Evolutionary conservation across 2,797 vertebrate species (phyloP).

Genomic region (Avahi laniger): DNA sequence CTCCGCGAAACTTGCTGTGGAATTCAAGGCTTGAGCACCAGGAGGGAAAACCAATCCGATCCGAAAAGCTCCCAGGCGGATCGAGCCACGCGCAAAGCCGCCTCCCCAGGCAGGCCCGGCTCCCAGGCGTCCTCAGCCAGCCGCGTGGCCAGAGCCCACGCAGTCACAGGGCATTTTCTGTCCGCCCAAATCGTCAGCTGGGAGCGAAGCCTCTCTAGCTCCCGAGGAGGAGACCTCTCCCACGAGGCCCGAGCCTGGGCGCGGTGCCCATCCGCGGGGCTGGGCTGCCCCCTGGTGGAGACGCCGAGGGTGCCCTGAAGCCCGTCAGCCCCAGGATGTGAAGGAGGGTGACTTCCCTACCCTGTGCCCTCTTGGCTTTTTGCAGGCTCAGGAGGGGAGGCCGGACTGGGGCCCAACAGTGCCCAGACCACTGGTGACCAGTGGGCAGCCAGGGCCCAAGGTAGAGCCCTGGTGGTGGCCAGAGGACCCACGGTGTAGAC

Average conservation of each 20-base stretch:
- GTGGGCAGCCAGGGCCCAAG: fast-evolving
- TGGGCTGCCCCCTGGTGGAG: conserved; percentile 68
- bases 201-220: neutral
- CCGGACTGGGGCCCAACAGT: neutral
- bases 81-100: fast-evolving
- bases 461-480: neutral
- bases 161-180: neutral
- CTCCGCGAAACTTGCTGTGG: neutral
- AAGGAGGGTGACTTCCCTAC: fast-evolving
- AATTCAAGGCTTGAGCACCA: neutral
- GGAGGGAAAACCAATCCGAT: neutral
- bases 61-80: fast-evolving
- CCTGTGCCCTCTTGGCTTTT: neutral
- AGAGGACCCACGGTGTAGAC: neutral
- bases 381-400: neutral
- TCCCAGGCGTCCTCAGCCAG: neutral
- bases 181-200: no score
- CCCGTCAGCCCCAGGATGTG: neutral
- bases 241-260: neutral
- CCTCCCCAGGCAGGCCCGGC: neutral
- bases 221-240: neutral
- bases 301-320: fast-evolving
- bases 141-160: no score
- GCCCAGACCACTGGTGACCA: neutral
- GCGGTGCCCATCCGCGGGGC: neutral